Percentiles rank a stretch among this genome's conserved stretches.
These are phyloP conservation scores for Jacana jacana DNA, from an alignment of 2,113 vertebrate genomes.

Conservation along the genomic window DNA sequence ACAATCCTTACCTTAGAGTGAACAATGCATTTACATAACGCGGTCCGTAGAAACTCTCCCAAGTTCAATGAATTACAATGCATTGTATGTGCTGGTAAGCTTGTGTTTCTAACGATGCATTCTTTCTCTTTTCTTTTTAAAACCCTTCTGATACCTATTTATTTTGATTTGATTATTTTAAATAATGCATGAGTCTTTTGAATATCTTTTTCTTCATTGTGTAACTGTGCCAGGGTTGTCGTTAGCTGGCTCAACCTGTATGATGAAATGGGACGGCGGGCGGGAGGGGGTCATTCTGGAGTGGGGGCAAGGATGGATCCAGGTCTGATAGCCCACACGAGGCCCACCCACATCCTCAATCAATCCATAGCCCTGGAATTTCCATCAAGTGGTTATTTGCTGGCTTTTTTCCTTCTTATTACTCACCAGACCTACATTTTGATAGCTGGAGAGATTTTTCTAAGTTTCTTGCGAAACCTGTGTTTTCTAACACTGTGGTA, in stretches of 20 bases:
- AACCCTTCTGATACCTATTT: slow-evolving; percentile 57
- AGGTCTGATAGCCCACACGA: background rate
- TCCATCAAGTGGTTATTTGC: slow-evolving; percentile 47
- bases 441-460: slow-evolving; percentile 15
- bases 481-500: background rate
- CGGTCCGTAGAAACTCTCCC: slow-evolving; percentile 60
- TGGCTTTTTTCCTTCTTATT: slow-evolving; percentile 47
- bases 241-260: slow-evolving; percentile 58
- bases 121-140: slow-evolving; percentile 54
- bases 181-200: slow-evolving; percentile 76
- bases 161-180: slow-evolving; percentile 22
- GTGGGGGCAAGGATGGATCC: background rate
- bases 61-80: slow-evolving; percentile 72
- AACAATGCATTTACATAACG: slow-evolving; percentile 77
- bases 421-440: slow-evolving; percentile 31
- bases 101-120: slow-evolving; percentile 78
- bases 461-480: background rate
- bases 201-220: slow-evolving; percentile 62
- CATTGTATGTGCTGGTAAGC: slow-evolving; percentile 79
- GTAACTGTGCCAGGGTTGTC: slow-evolving; percentile 71
- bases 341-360: background rate
- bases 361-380: slow-evolving; percentile 24
- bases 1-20: slow-evolving; percentile 74
- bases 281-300: slow-evolving; percentile 8
- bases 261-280: slow-evolving; percentile 53